Evolutionary conservation across 2,113 vertebrate genomes (phyloP).

Genomic region (Sminthopsis crassicaudata): DNA sequence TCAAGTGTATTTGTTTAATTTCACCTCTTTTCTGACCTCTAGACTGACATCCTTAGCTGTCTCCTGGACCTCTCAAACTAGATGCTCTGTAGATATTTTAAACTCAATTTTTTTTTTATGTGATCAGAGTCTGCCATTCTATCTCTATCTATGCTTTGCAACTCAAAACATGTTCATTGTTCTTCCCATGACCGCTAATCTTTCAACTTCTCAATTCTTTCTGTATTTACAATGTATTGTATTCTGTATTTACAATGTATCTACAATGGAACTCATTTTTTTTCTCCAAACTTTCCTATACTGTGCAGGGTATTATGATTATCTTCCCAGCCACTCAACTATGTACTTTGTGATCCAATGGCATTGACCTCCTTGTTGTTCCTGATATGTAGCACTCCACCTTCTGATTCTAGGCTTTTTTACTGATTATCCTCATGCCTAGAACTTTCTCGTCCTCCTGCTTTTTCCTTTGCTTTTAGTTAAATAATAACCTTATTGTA

Average conservation of each 20-base stretch:
- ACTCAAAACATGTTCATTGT: background rate
- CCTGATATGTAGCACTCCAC: background rate
- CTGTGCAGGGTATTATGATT: background rate
- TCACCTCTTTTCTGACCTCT: constrained; percentile 39
- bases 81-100: too few species aligned
- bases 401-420: background rate
- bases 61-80: too few species aligned
- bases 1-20: constrained; percentile 24
- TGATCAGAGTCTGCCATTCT: background rate
- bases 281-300: background rate
- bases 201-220: background rate
- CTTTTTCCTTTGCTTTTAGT: too few species aligned
- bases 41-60: constrained; percentile 24
- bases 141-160: background rate
- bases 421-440: background rate
- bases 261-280: constrained; percentile 6
- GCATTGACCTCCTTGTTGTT: background rate
- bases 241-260: background rate
- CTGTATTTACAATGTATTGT: too few species aligned
- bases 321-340: background rate
- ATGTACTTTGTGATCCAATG: background rate
- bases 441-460: background rate
- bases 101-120: constrained; percentile 2
- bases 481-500: too few species aligned
- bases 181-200: background rate